Conservation (phyloP, 2,797 vertebrate genomes). For the Melanotaenia nigrans region DNA sequence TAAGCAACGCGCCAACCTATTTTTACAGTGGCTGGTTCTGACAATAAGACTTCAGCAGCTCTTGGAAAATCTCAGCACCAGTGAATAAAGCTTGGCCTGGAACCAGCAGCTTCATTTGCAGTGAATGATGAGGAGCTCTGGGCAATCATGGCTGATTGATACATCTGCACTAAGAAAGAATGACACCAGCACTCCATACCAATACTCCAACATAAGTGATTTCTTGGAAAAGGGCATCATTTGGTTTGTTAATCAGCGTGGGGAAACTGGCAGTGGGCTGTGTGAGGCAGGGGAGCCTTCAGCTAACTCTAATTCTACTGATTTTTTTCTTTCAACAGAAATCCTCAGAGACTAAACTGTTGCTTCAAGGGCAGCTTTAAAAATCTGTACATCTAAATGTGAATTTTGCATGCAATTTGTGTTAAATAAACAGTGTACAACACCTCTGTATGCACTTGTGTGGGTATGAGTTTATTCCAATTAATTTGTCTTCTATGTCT, state of each 20-base stretch:
- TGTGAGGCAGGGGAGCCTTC: constrained; percentile 10
- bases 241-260: constrained; percentile 52
- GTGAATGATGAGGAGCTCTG: constrained; percentile 42
- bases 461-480: constrained; percentile 24
- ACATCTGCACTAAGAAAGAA: constrained; percentile 35
- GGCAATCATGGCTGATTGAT: constrained; percentile 48
- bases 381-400: constrained; percentile 17
- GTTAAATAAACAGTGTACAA: constrained; percentile 10
- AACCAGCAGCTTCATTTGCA: constrained; percentile 50
- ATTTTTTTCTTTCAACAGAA: constrained; percentile 32
- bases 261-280: constrained; percentile 15
- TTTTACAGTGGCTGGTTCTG: constrained; percentile 8
- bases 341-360: constrained; percentile 31
- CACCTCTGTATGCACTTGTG: neutral
- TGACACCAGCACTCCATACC: constrained; percentile 36
- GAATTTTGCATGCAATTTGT: constrained; percentile 19
- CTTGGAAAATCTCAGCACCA: constrained; percentile 19
- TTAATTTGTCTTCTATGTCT: constrained; percentile 1
- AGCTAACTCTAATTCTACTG: constrained; percentile 31
- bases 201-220: constrained; percentile 33
- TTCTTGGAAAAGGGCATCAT: constrained; percentile 42
- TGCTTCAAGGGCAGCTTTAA: constrained; percentile 45
- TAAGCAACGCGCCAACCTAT: constrained; percentile 21
- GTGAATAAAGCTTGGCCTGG: constrained; percentile 32
- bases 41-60: constrained; percentile 6